Evolutionary conservation across 37 sponge, comb jelly and placozoan species (phyloP), one percentile per base, ranked within the genome.

Genomic region (Cladorhizidae sp.): DNA sequence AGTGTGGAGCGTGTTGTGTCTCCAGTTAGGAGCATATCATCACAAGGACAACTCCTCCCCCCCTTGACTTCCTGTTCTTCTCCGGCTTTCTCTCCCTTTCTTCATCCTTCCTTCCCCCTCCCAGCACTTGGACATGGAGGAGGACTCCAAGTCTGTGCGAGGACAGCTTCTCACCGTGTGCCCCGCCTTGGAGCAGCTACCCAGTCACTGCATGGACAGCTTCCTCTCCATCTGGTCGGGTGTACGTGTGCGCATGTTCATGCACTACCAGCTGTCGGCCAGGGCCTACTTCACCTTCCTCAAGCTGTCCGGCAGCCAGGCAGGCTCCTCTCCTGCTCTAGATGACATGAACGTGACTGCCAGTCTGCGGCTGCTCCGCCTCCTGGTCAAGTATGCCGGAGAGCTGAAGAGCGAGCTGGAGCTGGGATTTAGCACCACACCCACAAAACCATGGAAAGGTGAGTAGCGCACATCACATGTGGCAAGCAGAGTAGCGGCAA

Each of bases 371-470:
- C 80, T 96, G 59, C 91, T 93, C 9, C 64, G 95, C 9, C 76
- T 96, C 39, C 80, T 94, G 35, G 97, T 93, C 37, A 96, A 96
- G 63, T 93, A 93, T 78, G 91, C 92, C 2, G 80, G 56, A 14
- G 97, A 96, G 59, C 80, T 96, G 77, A 94, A 87, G 80, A 70
- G 40, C 26, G 92, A 91, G 73, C 80, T 96, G 25, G 90, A 93
- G 72, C 58, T 25, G 57, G 97, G 97, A 23, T 93, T 93, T 67
- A 49, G 37, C 9, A 59, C 80, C 45, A 96, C 97, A 43, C 95
- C 95, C 56, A 91, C 92, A 29, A 87, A 88, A 56, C 95, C 95
- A 17, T 96, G 97, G 97, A 96, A 95, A 79, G 95, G 94, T 89
- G 41, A 50, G 75, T 20, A 23, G 9, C n/a, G n/a, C n/a, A n/a